Percentiles rank a stretch among this genome's conserved stretches.
Evolutionary conservation across 2,888 invertebrate species (phyloP).

Genomic region (Chromoteleia sp.): DNA sequence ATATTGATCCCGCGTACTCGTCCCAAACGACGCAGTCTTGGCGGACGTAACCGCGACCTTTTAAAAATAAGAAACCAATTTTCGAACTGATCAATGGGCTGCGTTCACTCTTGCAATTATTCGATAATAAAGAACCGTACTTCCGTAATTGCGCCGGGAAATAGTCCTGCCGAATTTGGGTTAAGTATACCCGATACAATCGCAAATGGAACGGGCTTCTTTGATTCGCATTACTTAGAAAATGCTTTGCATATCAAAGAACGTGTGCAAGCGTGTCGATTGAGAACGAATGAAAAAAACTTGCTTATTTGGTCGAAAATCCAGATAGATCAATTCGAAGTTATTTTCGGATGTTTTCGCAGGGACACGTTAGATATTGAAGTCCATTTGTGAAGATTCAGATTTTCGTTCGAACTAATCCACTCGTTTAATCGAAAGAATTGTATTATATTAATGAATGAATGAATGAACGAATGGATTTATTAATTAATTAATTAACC

Average conservation of each 20-base stretch:
- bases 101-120: background rate
- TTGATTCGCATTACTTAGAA: constrained; percentile 47
- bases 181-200: constrained; percentile 42
- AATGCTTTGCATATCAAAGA: constrained; percentile 55
- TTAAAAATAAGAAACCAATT: too few species aligned
- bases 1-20: too few species aligned
- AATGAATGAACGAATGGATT: background rate
- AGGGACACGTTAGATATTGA: constrained; percentile 4
- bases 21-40: too few species aligned
- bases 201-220: constrained; percentile 13
- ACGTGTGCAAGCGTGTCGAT: constrained; percentile 12
- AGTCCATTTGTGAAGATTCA: constrained; percentile 2
- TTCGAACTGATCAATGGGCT: background rate
- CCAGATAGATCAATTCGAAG: constrained; percentile 28
- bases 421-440: too few species aligned
- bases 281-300: constrained; percentile 16
- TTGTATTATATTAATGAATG: too few species aligned
- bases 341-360: constrained; percentile 35
- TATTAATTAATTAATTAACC: constrained; percentile 11
- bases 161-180: constrained; percentile 32
- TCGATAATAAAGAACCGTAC: constrained; percentile 10
- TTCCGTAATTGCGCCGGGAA: constrained; percentile 17
- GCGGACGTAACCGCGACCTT: too few species aligned
- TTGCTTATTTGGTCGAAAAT: constrained; percentile 42
- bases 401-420: background rate